Evolutionary conservation across 2,888 invertebrate genomes (phyloP).

Genomic region (Oxytorus armatus): DNA sequence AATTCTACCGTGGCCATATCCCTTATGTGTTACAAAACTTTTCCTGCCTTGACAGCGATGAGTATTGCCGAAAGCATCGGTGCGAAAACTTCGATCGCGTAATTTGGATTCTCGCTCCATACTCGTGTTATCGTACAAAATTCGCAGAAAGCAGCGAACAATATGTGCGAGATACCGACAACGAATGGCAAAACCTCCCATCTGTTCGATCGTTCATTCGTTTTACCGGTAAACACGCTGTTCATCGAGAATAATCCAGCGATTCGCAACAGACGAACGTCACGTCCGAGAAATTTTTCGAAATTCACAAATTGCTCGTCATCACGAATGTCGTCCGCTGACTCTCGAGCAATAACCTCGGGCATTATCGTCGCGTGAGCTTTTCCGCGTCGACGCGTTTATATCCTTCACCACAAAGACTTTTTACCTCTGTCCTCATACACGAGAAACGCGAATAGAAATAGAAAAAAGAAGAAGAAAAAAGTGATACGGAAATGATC

Average conservation of each 20-base stretch:
- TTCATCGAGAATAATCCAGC: conserved; percentile 29
- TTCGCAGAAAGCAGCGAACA: conserved; percentile 21
- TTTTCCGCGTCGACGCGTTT: neutral
- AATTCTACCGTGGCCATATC: too few species aligned
- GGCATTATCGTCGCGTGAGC: neutral
- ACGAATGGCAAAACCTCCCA: conserved; percentile 5
- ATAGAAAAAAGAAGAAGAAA: neutral
- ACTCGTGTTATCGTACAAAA: conserved; percentile 19
- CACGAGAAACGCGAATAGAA: neutral
- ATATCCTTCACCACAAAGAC: neutral
- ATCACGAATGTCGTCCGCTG: neutral
- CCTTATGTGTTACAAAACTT: neutral
- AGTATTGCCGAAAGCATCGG: conserved; percentile 28
- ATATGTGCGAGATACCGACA: neutral
- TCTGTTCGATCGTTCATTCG: neutral
- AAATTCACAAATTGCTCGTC: conserved; percentile 1
- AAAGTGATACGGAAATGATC: neutral
- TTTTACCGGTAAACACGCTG: conserved; percentile 1
- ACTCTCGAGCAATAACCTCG: neutral
- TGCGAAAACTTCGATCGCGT: conserved; percentile 23
- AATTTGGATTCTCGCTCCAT: conserved; percentile 11
- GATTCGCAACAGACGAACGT: conserved; percentile 19
- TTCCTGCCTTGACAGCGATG: conserved; percentile 9
- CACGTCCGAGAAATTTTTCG: conserved; percentile 38
- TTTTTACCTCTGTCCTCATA: neutral